Base-by-base conservation (phyloP, 2,113 vertebrate genomes). In the Callocephalon fimbriatum region DNA sequence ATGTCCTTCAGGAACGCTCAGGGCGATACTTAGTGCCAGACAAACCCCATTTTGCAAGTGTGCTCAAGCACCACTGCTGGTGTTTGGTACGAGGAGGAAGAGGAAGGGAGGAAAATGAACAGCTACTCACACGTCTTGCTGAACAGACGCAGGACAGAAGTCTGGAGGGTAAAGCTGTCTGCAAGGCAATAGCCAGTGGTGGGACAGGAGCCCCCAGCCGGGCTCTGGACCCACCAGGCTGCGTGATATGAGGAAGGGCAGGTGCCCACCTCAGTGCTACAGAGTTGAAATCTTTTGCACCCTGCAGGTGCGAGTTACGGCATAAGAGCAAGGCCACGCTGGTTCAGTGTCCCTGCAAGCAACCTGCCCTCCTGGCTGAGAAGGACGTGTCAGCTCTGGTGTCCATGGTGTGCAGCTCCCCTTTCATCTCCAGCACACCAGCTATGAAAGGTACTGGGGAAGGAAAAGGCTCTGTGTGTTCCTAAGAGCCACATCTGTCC, bases 21-120 rank as follows among this genome's bases (percentile, higher is more conserved):
- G 32, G 15, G 15, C 0, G 7, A 50, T 21, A 12, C 20, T 48
- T 1, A 0, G 20, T 38, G 78, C 26, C 0, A 1, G 45, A 35
- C 11, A 20, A 78, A 35, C 5, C 10, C 20, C 29, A 4, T 73
- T 80, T 35, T 59, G 26, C 38, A 66, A 38, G 40, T 1, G 2
- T 16, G 38, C n/a, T 45, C 53, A n/a, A 80, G 44, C 23, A 7
- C 15, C 4, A 3, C 54, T 61, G 61, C 19, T 37, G 48, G 15
- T 3, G 2, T 38, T 63, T 25, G 40, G 44, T 27, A 32, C 1
- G 5, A 51, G 26, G 15, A 68, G 62, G 26, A 93, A 23, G 26
- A 54, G n/a, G 35, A 44, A 78, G 44, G 35, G 22, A 15, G 0
- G 3, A 74, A 74, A 37, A 45, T 5, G 22, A 88, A 8, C 1